phyloP scores from a whole-genome alignment of 2,113 vertebrate species.

The Dendrocopos noguchii region DNA sequence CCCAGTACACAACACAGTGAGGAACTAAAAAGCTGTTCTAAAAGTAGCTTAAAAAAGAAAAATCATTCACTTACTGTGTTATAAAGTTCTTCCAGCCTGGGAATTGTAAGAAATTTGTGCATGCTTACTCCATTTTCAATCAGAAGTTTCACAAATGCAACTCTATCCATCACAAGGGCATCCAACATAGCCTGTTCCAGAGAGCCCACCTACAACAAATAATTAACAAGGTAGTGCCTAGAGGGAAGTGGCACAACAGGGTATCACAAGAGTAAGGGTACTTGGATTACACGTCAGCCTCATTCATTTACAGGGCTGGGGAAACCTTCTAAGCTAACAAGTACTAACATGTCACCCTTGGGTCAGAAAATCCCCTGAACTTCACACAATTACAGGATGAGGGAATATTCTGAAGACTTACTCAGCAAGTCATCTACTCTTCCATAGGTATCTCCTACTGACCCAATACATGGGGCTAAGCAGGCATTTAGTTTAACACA shows the following conservation, averaged over 20 bases:
- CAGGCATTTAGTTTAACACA: background rate
- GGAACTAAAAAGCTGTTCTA: background rate
- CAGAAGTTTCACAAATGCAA: constrained; percentile 97
- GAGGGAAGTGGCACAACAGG: background rate
- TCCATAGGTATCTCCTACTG: background rate
- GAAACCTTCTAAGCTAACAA: background rate
- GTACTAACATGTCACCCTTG: background rate
- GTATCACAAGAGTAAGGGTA: background rate
- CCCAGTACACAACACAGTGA: background rate
- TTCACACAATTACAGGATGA: background rate
- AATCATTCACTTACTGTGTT: constrained; percentile 87
- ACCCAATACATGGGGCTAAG: background rate
- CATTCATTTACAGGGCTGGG: background rate
- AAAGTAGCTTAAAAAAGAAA: background rate
- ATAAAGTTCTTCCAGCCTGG: constrained; percentile 95
- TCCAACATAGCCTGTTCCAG: constrained; percentile 98
- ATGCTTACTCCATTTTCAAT: constrained; percentile 99
- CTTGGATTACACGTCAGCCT: background rate
- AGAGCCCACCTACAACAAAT: constrained; percentile 88
- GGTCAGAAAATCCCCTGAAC: background rate
- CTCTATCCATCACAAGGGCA: constrained; percentile 97
- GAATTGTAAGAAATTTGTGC: constrained; percentile 98
- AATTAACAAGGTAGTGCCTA: background rate
- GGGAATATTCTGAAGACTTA: background rate
- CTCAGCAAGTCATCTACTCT: background rate